Conservation (phyloP, 2,888 invertebrate species). For the Allolobophora icterica region DNA sequence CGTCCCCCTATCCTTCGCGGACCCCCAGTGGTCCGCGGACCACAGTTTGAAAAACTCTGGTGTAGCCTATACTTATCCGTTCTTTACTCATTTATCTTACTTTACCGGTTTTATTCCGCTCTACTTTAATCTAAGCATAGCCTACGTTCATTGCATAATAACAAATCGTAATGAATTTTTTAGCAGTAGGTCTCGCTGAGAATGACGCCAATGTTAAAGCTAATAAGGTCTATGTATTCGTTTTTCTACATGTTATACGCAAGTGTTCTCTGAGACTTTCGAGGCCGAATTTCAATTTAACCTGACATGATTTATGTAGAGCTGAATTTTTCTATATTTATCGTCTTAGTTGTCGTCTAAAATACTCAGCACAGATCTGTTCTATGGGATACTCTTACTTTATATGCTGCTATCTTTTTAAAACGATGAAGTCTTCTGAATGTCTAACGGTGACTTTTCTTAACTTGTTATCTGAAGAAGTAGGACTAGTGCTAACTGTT, state of each 20-base stretch:
- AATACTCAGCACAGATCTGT: background rate
- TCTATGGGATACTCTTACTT: background rate
- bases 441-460: background rate
- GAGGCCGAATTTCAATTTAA: background rate
- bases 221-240: background rate
- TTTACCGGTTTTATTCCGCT: background rate
- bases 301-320: background rate
- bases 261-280: background rate
- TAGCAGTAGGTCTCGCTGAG: background rate
- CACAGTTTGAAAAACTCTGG: too few species aligned
- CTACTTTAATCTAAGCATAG: background rate
- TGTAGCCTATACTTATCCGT: background rate
- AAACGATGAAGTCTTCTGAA: background rate
- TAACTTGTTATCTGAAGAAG: background rate
- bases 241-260: background rate
- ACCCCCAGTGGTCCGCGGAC: too few species aligned
- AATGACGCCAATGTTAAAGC: background rate
- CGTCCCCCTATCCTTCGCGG: too few species aligned
- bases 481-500: background rate
- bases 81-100: background rate
- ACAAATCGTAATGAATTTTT: background rate
- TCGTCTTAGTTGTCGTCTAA: background rate
- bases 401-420: background rate
- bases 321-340: background rate
- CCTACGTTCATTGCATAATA: background rate